Percentiles rank a stretch among this genome's conserved stretches.
Conservation (phyloP, 1,140 invertebrate species). For the Euglossa dilemma region DNA sequence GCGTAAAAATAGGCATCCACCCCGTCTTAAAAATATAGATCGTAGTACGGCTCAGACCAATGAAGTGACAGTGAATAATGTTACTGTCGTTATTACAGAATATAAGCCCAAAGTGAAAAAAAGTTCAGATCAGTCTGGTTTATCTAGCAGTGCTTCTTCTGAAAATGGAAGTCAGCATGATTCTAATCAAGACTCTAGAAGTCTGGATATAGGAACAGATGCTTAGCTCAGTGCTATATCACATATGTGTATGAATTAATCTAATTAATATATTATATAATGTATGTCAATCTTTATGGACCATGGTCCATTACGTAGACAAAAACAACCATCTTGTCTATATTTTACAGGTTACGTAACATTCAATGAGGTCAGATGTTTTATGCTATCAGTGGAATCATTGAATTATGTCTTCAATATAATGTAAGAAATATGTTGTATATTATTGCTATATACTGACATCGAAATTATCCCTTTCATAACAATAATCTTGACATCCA, state of each 20-base stretch:
- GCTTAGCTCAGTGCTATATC: constrained; percentile 66
- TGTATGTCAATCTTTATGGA: constrained; percentile 67
- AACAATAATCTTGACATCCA: constrained; percentile 6
- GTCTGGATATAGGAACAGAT: constrained; percentile 82
- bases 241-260: constrained; percentile 71
- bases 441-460: constrained; percentile 18
- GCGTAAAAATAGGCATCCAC: constrained; percentile 84
- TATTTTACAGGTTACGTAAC: constrained; percentile 61
- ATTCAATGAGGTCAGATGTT: constrained; percentile 61
- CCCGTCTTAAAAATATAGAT: constrained; percentile 94
- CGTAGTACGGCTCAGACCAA: constrained; percentile 93
- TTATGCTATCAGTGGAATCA: constrained; percentile 69
- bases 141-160: constrained; percentile 84
- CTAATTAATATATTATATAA: constrained; percentile 74
- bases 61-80: constrained; percentile 97
- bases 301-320: constrained; percentile 58
- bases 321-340: constrained; percentile 63
- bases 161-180: constrained; percentile 86
- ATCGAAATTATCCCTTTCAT: constrained; percentile 26
- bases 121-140: constrained; percentile 82
- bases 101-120: constrained; percentile 93
- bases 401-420: constrained; percentile 44
- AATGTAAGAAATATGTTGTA: constrained; percentile 30
- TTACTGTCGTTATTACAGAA: constrained; percentile 98
- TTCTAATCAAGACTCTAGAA: constrained; percentile 85